phyloP scores from a whole-genome alignment of 2,888 invertebrate genomes.

The Epinotia nisella region DNA sequence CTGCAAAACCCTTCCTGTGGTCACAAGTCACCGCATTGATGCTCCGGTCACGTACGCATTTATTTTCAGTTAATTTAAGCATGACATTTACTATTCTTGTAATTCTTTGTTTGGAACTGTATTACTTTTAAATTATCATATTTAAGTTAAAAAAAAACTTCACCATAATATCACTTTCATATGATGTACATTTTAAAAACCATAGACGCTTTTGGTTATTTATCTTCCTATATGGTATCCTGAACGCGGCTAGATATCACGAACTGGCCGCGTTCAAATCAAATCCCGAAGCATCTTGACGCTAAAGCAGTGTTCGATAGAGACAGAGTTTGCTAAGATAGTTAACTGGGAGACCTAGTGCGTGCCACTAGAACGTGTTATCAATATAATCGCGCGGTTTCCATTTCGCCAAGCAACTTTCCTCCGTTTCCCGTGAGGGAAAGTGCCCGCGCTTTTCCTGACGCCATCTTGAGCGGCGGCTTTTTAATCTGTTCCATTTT shows the following conservation, averaged over 20 bases:
- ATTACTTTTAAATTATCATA: background rate
- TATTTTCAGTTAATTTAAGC: constrained; percentile 28
- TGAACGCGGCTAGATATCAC: background rate
- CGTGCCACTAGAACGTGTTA: constrained; percentile 66
- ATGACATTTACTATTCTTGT: constrained; percentile 12
- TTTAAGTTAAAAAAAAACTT: background rate
- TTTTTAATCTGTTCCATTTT: constrained; percentile 38
- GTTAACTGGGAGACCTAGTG: constrained; percentile 37
- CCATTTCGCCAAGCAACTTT: constrained; percentile 81
- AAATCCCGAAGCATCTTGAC: constrained; percentile 2
- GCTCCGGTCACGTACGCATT: constrained; percentile 30
- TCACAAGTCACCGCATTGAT: constrained; percentile 31
- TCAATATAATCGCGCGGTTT: constrained; percentile 79
- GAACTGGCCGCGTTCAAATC: background rate
- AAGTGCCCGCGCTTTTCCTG: constrained; percentile 82
- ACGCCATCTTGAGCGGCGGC: constrained; percentile 72
- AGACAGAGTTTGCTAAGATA: constrained; percentile 12
- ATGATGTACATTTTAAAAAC: background rate
- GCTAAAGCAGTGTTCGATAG: background rate
- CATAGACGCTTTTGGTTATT: background rate
- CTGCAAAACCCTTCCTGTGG: constrained; percentile 40
- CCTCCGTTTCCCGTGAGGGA: constrained; percentile 83
- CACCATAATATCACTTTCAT: no score
- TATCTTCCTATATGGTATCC: background rate
- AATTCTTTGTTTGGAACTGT: background rate